Percentiles rank a stretch among this genome's conserved stretches.
These are phyloP conservation scores for Lymantria dispar DNA, from an alignment of 2,888 invertebrate genomes.

Conservation along the genomic window DNA sequence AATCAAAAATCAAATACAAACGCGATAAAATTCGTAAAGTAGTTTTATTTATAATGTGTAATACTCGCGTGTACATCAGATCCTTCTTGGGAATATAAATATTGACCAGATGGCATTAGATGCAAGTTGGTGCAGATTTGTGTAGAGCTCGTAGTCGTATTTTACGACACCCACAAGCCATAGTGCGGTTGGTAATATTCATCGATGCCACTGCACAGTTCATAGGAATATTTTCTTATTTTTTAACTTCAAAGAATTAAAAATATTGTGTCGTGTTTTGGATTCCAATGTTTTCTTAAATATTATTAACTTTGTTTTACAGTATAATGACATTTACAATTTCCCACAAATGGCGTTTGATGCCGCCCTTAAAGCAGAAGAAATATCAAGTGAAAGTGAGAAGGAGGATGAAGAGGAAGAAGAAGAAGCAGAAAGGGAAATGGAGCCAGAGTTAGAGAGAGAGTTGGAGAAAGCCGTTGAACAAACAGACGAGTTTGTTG, in stretches of 20 bases:
- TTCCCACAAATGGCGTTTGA: constrained; percentile 98
- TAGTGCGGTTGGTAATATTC: no score
- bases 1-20: no score
- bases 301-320: constrained; percentile 46
- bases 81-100: no score
- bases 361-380: constrained; percentile 94
- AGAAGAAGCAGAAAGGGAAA: constrained; percentile 79
- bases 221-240: no score
- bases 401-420: constrained; percentile 84
- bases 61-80: no score
- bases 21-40: no score
- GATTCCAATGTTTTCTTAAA: neutral
- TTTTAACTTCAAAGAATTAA: neutral
- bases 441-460: constrained; percentile 85
- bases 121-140: no score
- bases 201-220: no score
- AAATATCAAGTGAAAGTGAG: constrained; percentile 88
- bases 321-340: constrained; percentile 99
- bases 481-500: constrained; percentile 86
- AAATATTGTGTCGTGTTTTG: neutral
- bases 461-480: constrained; percentile 84
- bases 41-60: no score
- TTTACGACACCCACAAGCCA: no score
- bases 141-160: no score
- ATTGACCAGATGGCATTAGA: no score